Evolutionary conservation across 2,888 invertebrate genomes (phyloP).

Genomic region (Morinoia aosen): DNA sequence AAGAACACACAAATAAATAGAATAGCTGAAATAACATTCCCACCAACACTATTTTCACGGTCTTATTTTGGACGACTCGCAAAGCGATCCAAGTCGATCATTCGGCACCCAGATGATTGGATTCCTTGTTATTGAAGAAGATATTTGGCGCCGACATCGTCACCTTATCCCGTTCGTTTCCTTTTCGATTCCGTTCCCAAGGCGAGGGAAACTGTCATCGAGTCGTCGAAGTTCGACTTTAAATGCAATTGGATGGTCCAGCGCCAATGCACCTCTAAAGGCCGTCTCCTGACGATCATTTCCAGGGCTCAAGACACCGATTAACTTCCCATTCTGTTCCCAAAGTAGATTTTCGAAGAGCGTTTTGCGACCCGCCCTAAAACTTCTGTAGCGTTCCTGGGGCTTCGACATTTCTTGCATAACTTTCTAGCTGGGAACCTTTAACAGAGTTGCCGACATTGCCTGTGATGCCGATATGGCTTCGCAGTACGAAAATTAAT

Average conservation of each 20-base stretch:
- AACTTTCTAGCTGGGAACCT: slow-evolving; percentile 23
- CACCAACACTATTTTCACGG: neutral
- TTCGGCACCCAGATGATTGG: neutral
- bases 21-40: neutral
- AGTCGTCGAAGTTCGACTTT: slow-evolving; percentile 26
- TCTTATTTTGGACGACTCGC: neutral
- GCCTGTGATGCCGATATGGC: slow-evolving; percentile 50
- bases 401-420: slow-evolving; percentile 42
- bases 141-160: neutral
- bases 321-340: slow-evolving; percentile 39
- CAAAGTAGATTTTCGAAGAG: slow-evolving; percentile 22
- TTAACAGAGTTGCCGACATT: slow-evolving; percentile 37
- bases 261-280: slow-evolving; percentile 11
- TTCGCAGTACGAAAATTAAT: slow-evolving; percentile 42
- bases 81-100: neutral
- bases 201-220: neutral
- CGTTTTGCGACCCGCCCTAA: neutral
- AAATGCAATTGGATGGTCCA: slow-evolving; percentile 27
- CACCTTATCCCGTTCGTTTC: slow-evolving; percentile 12
- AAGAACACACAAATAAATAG: neutral
- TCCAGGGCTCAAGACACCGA: slow-evolving; percentile 19
- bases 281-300: neutral
- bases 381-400: neutral
- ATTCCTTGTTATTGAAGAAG: slow-evolving; percentile 3
- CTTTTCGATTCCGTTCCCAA: neutral